Conservation (phyloP, 2,113 vertebrate species). For the Gavia stellata region DNA sequence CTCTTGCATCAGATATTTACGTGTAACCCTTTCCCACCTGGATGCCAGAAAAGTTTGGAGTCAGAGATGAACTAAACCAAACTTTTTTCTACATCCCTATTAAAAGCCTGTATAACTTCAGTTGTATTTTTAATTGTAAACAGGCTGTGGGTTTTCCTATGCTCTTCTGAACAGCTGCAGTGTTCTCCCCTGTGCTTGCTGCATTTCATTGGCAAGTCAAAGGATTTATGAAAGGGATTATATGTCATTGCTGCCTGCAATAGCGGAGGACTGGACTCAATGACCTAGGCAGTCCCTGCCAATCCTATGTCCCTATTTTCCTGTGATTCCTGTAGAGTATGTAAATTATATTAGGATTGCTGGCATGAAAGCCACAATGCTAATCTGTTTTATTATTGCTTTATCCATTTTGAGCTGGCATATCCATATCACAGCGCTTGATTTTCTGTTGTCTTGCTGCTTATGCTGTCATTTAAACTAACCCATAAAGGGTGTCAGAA, state of each 20-base stretch:
- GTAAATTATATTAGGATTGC: background rate
- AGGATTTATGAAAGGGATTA: slow-evolving; percentile 31
- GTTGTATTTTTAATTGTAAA: background rate
- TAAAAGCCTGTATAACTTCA: background rate
- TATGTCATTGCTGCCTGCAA: background rate
- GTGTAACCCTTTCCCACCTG: background rate
- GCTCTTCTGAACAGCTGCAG: slow-evolving; percentile 20
- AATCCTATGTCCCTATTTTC: background rate
- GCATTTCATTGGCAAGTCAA: background rate
- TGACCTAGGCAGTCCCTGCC: background rate
- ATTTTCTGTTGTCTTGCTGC: background rate
- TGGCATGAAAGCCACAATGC: background rate
- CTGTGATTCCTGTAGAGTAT: background rate
- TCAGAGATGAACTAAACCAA: background rate
- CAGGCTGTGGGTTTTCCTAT: background rate
- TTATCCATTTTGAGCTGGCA: slow-evolving; percentile 14
- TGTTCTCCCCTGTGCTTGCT: background rate
- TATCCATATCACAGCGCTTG: background rate
- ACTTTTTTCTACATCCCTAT: background rate
- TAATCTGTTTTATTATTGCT: slow-evolving; percentile 37
- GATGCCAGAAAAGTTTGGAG: background rate
- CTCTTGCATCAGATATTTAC: background rate
- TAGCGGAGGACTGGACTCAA: background rate
- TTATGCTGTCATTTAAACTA: background rate
- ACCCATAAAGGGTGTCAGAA: background rate